These are phyloP conservation scores for Premnoplex brunnescens DNA, from an alignment of 2,797 vertebrate genomes.

Conservation along the genomic window DNA sequence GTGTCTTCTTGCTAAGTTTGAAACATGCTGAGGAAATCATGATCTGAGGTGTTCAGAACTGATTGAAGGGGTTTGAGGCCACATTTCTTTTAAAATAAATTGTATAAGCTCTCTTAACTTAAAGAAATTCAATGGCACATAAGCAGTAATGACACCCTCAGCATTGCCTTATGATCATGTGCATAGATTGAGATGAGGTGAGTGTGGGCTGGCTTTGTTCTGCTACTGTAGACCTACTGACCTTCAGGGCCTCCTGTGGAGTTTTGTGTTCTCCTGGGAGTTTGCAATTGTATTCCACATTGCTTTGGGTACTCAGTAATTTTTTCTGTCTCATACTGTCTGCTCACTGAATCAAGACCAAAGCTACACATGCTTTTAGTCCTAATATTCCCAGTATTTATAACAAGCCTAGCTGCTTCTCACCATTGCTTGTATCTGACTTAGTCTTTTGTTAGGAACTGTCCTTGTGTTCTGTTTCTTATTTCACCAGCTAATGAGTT, in stretches of 20 bases:
- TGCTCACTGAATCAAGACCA: background rate
- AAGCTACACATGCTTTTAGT: background rate
- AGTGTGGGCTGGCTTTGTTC: background rate
- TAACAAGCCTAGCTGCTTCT: background rate
- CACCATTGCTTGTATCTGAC: background rate
- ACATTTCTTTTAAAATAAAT: background rate
- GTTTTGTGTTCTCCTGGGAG: background rate
- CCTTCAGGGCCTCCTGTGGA: background rate
- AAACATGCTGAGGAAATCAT: background rate
- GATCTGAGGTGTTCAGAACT: background rate
- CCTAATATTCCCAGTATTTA: background rate
- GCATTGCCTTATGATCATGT: background rate
- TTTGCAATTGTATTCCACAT: background rate
- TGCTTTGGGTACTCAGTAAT: background rate
- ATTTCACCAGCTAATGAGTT: background rate
- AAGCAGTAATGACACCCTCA: background rate
- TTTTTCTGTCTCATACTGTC: background rate
- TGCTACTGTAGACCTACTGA: background rate
- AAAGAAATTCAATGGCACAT: background rate
- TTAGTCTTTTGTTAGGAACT: background rate
- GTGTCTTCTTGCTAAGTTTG: background rate
- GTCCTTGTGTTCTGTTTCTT: fast-evolving
- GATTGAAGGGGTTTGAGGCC: background rate
- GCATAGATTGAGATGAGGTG: background rate
- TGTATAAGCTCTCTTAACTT: background rate